These are phyloP conservation scores for Operophtera brumata DNA, from an alignment of 2,888 invertebrate genomes.

Conservation along the genomic window DNA sequence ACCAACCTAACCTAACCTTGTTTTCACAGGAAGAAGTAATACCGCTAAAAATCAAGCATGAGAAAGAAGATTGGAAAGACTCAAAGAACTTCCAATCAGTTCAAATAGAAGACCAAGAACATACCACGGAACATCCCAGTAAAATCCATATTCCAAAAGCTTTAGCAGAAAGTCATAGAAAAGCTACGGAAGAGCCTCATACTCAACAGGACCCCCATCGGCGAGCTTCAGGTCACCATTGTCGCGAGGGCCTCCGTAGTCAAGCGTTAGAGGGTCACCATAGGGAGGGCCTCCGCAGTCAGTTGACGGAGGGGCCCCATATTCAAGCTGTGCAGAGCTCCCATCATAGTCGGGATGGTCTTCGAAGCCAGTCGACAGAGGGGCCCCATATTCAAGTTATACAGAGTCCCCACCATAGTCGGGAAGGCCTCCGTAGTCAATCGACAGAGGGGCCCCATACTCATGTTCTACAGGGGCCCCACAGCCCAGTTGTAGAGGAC, in stretches of 20 bases:
- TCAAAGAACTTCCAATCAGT: slow-evolving; percentile 1
- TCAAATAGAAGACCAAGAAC: background rate
- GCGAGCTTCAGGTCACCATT: background rate
- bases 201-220: background rate
- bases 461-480: background rate
- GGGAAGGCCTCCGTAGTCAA: background rate
- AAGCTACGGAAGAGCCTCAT: background rate
- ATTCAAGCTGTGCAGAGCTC: too few relatives aligned
- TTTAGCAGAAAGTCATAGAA: background rate
- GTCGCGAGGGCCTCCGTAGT: slow-evolving; percentile 11
- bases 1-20: too few relatives aligned
- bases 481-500: slow-evolving; percentile 12
- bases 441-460: background rate
- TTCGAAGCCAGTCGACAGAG: background rate
- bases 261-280: slow-evolving; percentile 10
- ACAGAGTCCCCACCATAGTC: background rate
- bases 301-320: background rate
- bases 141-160: background rate
- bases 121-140: background rate
- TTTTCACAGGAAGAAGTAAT: slow-evolving; percentile 5
- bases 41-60: slow-evolving; percentile 6
- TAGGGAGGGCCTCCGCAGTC: background rate
- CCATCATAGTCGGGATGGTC: background rate
- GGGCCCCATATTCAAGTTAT: background rate
- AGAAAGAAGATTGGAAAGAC: slow-evolving; percentile 13